Evolutionary conservation across 2,888 invertebrate species (phyloP).

Genomic region (Drosophila longiperda): DNA sequence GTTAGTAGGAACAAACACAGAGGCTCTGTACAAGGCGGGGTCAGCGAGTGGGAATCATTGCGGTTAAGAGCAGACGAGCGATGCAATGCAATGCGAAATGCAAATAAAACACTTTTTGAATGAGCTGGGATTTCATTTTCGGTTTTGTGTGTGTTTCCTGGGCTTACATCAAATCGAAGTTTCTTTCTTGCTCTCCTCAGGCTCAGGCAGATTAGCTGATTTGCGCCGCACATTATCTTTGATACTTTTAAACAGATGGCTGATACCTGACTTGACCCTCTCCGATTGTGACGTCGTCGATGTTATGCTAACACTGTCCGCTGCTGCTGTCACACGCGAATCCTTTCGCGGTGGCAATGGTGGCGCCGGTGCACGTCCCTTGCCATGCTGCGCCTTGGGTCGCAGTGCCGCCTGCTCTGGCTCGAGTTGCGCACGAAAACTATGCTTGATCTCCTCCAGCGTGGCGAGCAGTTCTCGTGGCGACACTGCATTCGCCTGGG

Average conservation of each 20-base stretch:
- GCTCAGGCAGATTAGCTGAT: conserved; percentile 43
- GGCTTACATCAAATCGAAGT: conserved; percentile 72
- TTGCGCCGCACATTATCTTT: conserved; percentile 76
- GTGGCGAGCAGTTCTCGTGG: conserved; percentile 71
- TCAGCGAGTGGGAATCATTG: conserved; percentile 42
- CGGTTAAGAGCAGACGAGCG: conserved; percentile 53
- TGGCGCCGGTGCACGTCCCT: conserved; percentile 82
- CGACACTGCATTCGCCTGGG: conserved; percentile 40
- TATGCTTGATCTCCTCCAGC: conserved; percentile 77
- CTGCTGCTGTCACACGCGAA: background rate
- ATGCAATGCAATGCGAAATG: conserved; percentile 32
- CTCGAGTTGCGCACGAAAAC: conserved; percentile 73
- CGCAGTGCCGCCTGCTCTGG: conserved; percentile 41
- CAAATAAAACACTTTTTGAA: conserved; percentile 49
- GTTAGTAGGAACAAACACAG: conserved; percentile 65
- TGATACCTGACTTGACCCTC: conserved; percentile 67
- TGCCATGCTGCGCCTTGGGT: conserved; percentile 73
- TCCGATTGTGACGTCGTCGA: conserved; percentile 52
- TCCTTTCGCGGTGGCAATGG: conserved; percentile 58
- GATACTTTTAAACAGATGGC: conserved; percentile 70
- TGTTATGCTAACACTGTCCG: conserved; percentile 51
- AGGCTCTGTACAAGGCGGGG: conserved; percentile 61
- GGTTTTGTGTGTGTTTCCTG: conserved; percentile 24
- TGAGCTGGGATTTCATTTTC: conserved; percentile 43
- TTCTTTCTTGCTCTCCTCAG: conserved; percentile 57